phyloP scores from a whole-genome alignment of 2,797 vertebrate genomes.

The Merluccius polli region DNA sequence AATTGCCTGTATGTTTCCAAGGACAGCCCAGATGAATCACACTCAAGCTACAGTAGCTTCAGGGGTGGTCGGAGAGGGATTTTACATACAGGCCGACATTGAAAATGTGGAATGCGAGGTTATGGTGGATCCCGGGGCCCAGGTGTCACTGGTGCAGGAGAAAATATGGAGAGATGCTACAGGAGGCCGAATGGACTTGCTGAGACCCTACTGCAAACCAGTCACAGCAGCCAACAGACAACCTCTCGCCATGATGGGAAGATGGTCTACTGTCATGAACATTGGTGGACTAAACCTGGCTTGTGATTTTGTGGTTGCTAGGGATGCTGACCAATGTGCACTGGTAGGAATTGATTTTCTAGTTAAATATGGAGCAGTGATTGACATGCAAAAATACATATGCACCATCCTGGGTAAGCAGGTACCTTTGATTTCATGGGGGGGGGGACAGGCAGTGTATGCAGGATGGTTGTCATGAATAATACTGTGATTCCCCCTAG shows the following conservation, averaged over 20 bases:
- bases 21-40: neutral
- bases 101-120: no score
- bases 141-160: neutral
- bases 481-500: neutral
- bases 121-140: no score
- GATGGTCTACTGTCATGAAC: slow-evolving; percentile 1
- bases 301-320: neutral
- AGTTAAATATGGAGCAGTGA: slow-evolving; percentile 5
- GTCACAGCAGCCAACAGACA: slow-evolving; percentile 1
- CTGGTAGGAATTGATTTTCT: neutral
- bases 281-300: slow-evolving; percentile 1
- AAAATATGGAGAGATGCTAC: neutral
- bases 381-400: neutral
- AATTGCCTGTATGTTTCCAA: neutral
- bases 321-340: neutral
- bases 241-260: neutral
- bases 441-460: neutral
- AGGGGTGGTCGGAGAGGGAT: neutral
- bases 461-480: neutral
- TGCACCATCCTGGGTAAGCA: neutral
- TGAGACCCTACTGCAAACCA: slow-evolving; percentile 1
- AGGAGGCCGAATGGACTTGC: neutral
- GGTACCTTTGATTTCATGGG: neutral
- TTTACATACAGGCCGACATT: no score
- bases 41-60: neutral